These are phyloP conservation scores for Silvanus unidentatus DNA, from an alignment of 2,888 invertebrate species.

Conservation along the genomic window DNA sequence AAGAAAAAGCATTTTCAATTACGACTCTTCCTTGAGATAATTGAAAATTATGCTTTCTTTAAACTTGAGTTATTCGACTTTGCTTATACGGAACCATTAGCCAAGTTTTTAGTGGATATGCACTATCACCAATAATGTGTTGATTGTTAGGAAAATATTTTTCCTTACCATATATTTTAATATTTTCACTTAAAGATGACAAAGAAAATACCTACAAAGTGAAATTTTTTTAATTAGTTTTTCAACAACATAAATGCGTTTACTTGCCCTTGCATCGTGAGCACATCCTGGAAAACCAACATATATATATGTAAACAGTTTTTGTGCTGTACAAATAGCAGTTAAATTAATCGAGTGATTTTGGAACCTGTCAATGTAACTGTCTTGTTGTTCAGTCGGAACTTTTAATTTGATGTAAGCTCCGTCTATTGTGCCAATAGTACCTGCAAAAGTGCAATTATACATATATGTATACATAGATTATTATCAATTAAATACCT, in stretches of 20 bases:
- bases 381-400: constrained; percentile 17
- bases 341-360: constrained; percentile 19
- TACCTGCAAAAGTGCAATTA: constrained; percentile 9
- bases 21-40: neutral
- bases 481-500: neutral
- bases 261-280: constrained; percentile 17
- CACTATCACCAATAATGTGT: constrained; percentile 10
- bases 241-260: neutral
- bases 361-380: constrained; percentile 15
- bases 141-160: constrained; percentile 7
- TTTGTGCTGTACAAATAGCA: constrained; percentile 15
- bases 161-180: constrained; percentile 4
- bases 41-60: too few relatives aligned
- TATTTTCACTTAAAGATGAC: constrained; percentile 3
- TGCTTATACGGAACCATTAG: constrained; percentile 11
- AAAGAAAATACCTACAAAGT: neutral
- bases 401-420: constrained; percentile 15
- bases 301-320: constrained; percentile 17
- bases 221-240: neutral
- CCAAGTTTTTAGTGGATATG: constrained; percentile 7
- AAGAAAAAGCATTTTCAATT: constrained; percentile 4
- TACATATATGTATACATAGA: constrained; percentile 1
- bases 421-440: constrained; percentile 18
- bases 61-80: too few relatives aligned
- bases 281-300: constrained; percentile 20